Conservation (phyloP, 2,113 vertebrate genomes). For the Carassius carassius region DNA sequence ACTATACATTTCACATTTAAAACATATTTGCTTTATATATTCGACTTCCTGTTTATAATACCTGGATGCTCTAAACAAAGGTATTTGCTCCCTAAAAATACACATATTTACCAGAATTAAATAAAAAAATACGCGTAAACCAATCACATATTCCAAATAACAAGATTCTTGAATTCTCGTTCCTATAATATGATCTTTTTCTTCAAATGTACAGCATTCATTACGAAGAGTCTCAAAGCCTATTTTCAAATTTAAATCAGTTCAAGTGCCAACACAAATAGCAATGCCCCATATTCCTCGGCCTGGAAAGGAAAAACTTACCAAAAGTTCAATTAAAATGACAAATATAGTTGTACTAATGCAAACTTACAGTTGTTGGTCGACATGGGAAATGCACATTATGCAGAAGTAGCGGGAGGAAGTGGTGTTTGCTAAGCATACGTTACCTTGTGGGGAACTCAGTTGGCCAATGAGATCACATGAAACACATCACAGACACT, state of each 20-base stretch:
- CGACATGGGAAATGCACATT: conserved; percentile 70
- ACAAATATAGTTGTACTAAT: not conserved
- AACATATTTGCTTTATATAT: not conserved
- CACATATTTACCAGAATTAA: not conserved
- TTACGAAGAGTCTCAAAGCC: not conserved
- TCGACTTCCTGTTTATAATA: not conserved
- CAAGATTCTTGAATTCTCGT: not conserved
- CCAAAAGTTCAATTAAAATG: not conserved
- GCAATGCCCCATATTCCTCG: not conserved
- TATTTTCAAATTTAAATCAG: not conserved
- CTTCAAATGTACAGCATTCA: not conserved
- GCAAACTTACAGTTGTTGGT: conserved; percentile 64
- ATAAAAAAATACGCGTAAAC: not conserved
- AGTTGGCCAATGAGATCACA: conserved; percentile 40
- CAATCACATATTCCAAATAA: not conserved
- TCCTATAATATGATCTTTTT: not conserved
- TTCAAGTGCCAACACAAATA: conserved; percentile 9
- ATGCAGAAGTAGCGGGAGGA: conserved; percentile 74
- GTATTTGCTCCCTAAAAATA: not conserved
- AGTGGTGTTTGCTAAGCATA: conserved; percentile 65
- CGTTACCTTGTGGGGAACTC: conserved; percentile 48
- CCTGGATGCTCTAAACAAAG: not conserved
- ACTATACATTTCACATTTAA: not conserved
- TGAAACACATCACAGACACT: not conserved
- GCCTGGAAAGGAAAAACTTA: not conserved